Percentiles rank a stretch among this genome's conserved stretches.
These are phyloP conservation scores for Troides helena DNA, from an alignment of 2,888 invertebrate genomes.

Conservation along the genomic window DNA sequence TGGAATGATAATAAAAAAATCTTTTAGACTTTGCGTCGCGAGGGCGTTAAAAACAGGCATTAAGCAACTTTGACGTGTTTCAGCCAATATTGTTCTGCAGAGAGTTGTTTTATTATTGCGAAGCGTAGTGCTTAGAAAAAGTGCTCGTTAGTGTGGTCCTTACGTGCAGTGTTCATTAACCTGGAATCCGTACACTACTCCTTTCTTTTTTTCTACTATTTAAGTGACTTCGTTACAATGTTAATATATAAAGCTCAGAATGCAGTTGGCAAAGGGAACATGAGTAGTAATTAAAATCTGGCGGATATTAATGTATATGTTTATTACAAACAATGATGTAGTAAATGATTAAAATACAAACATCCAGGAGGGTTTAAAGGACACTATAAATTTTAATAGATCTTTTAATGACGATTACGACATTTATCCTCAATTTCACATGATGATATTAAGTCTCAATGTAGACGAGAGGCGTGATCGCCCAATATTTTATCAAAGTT, in stretches of 20 bases:
- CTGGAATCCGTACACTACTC: conserved; percentile 14
- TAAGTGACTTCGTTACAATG: neutral
- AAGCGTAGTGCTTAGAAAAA: conserved; percentile 17
- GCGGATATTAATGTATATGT: neutral
- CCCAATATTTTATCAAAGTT: too few relatives aligned
- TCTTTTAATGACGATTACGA: too few relatives aligned
- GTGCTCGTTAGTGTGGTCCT: conserved; percentile 27
- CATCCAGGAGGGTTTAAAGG: too few relatives aligned
- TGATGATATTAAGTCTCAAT: too few relatives aligned
- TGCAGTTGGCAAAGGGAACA: neutral
- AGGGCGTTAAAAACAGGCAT: conserved; percentile 19
- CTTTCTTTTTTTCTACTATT: neutral
- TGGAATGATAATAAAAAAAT: conserved; percentile 13
- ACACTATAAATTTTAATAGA: too few relatives aligned
- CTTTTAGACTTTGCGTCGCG: conserved; percentile 7
- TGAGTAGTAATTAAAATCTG: neutral
- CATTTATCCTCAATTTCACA: too few relatives aligned
- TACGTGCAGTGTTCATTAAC: conserved; percentile 27
- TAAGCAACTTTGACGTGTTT: conserved; percentile 24
- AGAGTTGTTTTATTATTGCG: conserved; percentile 19
- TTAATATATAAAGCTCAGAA: neutral
- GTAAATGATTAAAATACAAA: too few relatives aligned
- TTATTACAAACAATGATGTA: neutral
- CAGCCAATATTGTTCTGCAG: conserved; percentile 21
- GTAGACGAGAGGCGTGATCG: too few relatives aligned